Conservation (phyloP, 2,113 vertebrate genomes). For the Myodes glareolus region DNA sequence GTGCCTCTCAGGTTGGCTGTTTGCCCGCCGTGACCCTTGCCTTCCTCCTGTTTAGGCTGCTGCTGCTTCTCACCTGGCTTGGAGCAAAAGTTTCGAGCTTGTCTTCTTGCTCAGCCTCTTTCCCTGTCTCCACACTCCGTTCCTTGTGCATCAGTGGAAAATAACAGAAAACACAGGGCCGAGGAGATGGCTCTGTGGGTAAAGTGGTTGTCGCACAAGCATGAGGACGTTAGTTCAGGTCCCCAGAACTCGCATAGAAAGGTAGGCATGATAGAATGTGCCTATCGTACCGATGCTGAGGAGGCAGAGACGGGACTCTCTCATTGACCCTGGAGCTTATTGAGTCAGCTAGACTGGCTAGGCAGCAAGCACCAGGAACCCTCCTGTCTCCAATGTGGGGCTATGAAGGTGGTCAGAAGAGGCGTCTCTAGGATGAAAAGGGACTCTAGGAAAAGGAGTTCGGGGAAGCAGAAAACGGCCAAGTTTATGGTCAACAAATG, state of each 20-base stretch:
- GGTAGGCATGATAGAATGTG: background rate
- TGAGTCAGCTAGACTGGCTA: background rate
- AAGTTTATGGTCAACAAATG: background rate
- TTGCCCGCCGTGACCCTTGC: background rate
- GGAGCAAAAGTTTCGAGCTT: background rate
- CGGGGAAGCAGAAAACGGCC: background rate
- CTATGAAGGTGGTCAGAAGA: background rate
- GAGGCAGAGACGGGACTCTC: background rate
- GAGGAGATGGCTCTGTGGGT: background rate
- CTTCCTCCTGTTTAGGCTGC: background rate
- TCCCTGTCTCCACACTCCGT: background rate
- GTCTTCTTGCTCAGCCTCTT: background rate
- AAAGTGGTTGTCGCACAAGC: background rate
- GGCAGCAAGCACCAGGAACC: background rate
- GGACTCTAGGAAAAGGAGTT: background rate
- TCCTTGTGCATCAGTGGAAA: constrained; percentile 5
- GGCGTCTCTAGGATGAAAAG: background rate
- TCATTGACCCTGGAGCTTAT: background rate
- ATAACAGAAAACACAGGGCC: background rate
- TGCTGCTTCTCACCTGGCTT: background rate
- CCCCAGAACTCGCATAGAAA: background rate
- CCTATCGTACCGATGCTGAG: background rate
- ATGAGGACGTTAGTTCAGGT: background rate
- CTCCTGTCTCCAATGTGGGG: background rate
- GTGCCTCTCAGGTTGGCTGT: background rate